phyloP scores from a whole-genome alignment of 2,113 vertebrate species.

The Ciconia maguari region DNA sequence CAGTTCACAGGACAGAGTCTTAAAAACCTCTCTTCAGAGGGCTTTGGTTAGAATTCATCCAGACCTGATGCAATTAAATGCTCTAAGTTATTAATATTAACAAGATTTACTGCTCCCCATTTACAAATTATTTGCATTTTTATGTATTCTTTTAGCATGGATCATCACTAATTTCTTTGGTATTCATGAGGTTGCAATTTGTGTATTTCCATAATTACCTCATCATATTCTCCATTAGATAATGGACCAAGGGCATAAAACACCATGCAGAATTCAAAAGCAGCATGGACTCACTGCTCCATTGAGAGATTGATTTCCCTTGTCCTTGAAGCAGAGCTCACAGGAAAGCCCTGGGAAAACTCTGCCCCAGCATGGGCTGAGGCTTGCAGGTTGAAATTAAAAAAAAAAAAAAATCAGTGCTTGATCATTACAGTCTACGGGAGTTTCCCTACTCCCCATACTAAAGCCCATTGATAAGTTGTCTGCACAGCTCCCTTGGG shows the following conservation, averaged over 20 bases:
- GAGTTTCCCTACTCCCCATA: neutral
- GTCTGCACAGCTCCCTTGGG: neutral
- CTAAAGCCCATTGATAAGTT: neutral
- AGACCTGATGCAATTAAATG: slow-evolving; percentile 24
- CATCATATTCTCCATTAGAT: slow-evolving; percentile 46
- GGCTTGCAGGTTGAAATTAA: neutral
- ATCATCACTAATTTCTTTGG: slow-evolving; percentile 37
- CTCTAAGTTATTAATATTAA: slow-evolving; percentile 43
- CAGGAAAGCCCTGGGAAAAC: neutral
- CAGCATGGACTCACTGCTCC: neutral
- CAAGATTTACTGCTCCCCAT: slow-evolving; percentile 49
- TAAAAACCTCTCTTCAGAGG: neutral
- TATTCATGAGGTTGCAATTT: slow-evolving; percentile 58
- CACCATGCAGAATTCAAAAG: slow-evolving; percentile 35
- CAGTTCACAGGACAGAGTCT: neutral
- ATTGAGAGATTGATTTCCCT: neutral
- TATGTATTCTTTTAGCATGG: slow-evolving; percentile 38
- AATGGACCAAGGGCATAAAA: slow-evolving; percentile 21
- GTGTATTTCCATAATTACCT: slow-evolving; percentile 54
- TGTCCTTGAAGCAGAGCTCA: slow-evolving; percentile 27
- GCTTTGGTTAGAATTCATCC: neutral
- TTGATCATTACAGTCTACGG: neutral
- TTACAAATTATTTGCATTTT: slow-evolving; percentile 53
- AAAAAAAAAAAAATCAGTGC: neutral
- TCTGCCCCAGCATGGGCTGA: neutral